Conservation (phyloP, 2,888 invertebrate genomes). For the Acanthosoma haemorrhoidale region DNA sequence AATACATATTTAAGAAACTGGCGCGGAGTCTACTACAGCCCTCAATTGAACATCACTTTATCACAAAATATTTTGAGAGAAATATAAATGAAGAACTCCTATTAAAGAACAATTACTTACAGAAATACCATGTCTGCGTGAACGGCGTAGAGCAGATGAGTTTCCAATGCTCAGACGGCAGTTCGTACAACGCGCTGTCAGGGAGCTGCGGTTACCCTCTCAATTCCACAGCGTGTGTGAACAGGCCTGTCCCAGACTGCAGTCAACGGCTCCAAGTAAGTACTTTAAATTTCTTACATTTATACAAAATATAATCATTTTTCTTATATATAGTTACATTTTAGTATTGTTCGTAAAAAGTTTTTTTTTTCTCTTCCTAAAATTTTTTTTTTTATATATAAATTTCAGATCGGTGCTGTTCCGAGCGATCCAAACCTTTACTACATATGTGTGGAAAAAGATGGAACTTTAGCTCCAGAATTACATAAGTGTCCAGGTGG, state of each 20-base stretch:
- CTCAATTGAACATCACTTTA: too few species aligned
- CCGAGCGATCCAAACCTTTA: background rate
- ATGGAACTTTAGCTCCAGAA: background rate
- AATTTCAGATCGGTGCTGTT: background rate
- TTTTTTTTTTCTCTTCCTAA: background rate
- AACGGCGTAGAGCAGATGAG: background rate
- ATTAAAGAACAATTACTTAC: background rate
- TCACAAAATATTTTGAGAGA: too few species aligned
- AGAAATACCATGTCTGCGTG: constrained; percentile 15
- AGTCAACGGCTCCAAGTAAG: background rate
- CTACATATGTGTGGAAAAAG: background rate
- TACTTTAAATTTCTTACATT: too few species aligned
- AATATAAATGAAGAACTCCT: too few species aligned
- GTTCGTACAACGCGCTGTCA: background rate
- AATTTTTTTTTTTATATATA: too few species aligned
- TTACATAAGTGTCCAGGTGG: background rate
- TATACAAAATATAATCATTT: background rate
- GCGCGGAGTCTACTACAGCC: too few species aligned
- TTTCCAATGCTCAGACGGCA: background rate
- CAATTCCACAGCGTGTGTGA: background rate
- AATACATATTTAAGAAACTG: too few species aligned
- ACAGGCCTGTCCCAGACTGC: constrained; percentile 10
- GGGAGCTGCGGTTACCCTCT: background rate
- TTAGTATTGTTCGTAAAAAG: background rate
- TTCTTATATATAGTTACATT: background rate